A percentile compares a stretch with the other conserved stretches of the same genome.
These are phyloP conservation scores for Coracias cyanogaster DNA, from an alignment of 2,797 vertebrate species.

Conservation along the genomic window DNA sequence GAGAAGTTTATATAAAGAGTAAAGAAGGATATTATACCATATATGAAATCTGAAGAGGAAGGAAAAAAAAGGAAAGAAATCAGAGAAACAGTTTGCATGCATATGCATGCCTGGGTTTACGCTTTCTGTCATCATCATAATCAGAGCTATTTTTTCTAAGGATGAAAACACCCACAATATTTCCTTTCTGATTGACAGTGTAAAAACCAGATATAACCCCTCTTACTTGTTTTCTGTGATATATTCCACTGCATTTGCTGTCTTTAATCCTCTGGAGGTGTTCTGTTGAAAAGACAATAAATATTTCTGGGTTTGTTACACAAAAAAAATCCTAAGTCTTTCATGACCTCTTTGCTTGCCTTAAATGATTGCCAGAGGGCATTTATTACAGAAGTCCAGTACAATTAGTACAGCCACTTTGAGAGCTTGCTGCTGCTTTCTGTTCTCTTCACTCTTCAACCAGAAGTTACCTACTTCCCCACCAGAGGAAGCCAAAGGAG, in stretches of 20 bases:
- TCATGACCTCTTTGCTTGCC: not conserved
- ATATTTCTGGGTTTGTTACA: not conserved
- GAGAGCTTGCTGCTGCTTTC: not conserved
- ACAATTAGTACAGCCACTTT: not conserved
- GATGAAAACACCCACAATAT: not conserved
- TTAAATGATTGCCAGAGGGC: not conserved
- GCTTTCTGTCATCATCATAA: not conserved
- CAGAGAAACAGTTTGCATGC: not conserved
- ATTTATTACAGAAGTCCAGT: not conserved
- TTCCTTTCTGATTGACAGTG: not conserved
- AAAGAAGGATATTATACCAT: not conserved
- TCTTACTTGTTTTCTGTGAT: conserved; percentile 86
- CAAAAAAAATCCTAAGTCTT: not conserved
- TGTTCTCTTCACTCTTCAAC: not conserved
- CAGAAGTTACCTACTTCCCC: not conserved
- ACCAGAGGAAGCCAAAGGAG: not conserved
- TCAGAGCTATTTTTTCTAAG: not conserved
- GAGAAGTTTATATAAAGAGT: not conserved
- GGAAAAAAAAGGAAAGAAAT: not conserved
- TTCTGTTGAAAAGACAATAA: conserved; percentile 76
- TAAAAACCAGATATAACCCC: not conserved
- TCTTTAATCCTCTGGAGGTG: conserved; percentile 84
- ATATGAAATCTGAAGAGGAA: not conserved
- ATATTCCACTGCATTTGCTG: conserved; percentile 78
- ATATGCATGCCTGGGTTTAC: not conserved